These are phyloP conservation scores for Tupiocoris notatus DNA, from an alignment of 2,888 invertebrate genomes.

Conservation along the genomic window DNA sequence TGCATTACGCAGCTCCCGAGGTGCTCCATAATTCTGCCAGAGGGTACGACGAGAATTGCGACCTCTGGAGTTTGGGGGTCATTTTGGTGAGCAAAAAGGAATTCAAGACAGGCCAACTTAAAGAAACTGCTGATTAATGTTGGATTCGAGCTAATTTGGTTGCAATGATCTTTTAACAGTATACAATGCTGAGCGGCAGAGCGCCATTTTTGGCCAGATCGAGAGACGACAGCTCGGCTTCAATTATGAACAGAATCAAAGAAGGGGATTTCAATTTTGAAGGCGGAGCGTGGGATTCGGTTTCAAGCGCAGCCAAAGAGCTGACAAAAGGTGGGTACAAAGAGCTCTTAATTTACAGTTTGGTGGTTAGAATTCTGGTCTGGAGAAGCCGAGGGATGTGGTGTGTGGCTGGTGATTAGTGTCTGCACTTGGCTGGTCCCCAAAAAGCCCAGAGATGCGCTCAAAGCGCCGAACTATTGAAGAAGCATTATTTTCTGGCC, in stretches of 20 bases:
- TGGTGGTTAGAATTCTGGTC: too few relatives aligned
- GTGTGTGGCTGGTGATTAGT: too few relatives aligned
- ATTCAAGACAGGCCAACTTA: too few relatives aligned
- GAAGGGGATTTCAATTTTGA: constrained; percentile 76
- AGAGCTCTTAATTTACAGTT: too few relatives aligned
- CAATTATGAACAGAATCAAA: constrained; percentile 76
- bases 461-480: too few relatives aligned
- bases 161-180: constrained; percentile 56
- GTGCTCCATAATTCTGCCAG: constrained; percentile 65
- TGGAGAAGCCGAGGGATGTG: too few relatives aligned
- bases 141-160: not conserved
- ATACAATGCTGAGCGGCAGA: constrained; percentile 80
- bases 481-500: too few relatives aligned
- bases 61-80: constrained; percentile 94
- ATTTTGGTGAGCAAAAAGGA: constrained; percentile 79
- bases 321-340: constrained; percentile 50
- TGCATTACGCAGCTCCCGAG: constrained; percentile 94
- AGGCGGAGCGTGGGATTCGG: constrained; percentile 67
- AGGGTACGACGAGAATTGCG: constrained; percentile 89
- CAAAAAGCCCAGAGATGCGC: too few relatives aligned
- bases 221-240: constrained; percentile 69
- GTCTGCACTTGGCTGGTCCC: too few relatives aligned
- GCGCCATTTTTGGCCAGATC: constrained; percentile 78
- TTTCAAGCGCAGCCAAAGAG: constrained; percentile 74
- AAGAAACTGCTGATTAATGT: too few relatives aligned